Base-by-base conservation (phyloP, 2,113 vertebrate species). In the Lampris megalopsis region DNA sequence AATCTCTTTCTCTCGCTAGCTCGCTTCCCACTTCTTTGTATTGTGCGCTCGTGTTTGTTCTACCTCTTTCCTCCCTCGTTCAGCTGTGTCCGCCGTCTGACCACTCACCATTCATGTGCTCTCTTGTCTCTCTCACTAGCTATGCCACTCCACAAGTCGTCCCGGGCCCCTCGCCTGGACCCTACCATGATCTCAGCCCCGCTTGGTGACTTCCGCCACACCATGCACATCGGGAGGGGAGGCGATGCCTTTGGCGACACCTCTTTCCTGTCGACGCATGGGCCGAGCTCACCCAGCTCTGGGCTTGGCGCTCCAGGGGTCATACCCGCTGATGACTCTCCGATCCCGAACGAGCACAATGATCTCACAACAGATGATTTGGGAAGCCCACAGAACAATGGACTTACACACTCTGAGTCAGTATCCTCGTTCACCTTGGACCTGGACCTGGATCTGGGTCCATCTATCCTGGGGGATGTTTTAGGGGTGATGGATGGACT, bases 191-290 rank as follows among this genome's bases (percentile, higher is more conserved):
- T 97, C 88, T 96, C 96, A 0, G 96, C 96, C 40, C 96, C 96
- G 0, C 86, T 97, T 1, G 96, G 95, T 0, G 96, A 97, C 90
- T 97, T 97, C 88, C 94, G 96, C 7, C 96, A 97, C 92, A 97
- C 96, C 10, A 95, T 97, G 95, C 96, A 97, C 84, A 95, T 97
- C 13, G 96, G 96, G 5, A 92, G 96, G 42, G 95, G 96, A 3
- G 96, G 96, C 1, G 96, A 97, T 10, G 94, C 93, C 37, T 97
- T 97, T n/a, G 96, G 96, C 4, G 96, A 97, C 90, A 97, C 96
- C 50, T 96, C 96, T 9, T 97, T 97, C 82, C 92, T 97, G 56
- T 93, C 94, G 80, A 94, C 89, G 8, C 91, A 95, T 6, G 95
- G 95, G 1, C 93, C 93, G 0, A 81, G 80, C 62, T 42, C 81